phyloP scores from a whole-genome alignment of 2,888 invertebrate genomes.

The Drosophila siamana region DNA sequence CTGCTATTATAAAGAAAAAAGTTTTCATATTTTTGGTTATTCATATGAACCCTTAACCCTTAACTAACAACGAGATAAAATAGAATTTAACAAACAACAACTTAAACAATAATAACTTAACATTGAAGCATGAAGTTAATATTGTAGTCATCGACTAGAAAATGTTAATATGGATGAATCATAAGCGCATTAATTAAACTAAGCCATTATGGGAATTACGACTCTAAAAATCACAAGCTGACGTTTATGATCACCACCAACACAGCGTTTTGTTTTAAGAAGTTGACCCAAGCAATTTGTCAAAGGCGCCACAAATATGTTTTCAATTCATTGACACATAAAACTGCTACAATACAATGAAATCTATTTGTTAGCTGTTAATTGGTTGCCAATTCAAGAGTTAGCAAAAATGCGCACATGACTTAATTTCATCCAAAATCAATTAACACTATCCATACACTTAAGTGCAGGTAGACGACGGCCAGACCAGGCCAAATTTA shows the following conservation, averaged over 20 bases:
- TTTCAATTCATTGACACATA: slow-evolving; percentile 53
- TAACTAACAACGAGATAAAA: too few species aligned
- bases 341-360: slow-evolving; percentile 46
- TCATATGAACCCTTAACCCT: too few species aligned
- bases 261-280: neutral
- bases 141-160: too few species aligned
- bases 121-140: too few species aligned
- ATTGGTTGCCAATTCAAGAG: slow-evolving; percentile 66
- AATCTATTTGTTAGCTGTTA: slow-evolving; percentile 76
- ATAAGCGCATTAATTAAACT: too few species aligned
- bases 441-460: slow-evolving; percentile 55
- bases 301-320: slow-evolving; percentile 38
- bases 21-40: too few species aligned
- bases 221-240: neutral
- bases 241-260: slow-evolving; percentile 10
- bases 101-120: too few species aligned
- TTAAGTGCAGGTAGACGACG: slow-evolving; percentile 18
- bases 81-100: too few species aligned
- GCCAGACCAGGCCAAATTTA: slow-evolving; percentile 34
- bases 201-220: neutral
- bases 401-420: slow-evolving; percentile 58
- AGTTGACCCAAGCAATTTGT: slow-evolving; percentile 54
- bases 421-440: slow-evolving; percentile 65
- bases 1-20: too few species aligned
- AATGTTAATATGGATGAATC: too few species aligned